phyloP scores from a whole-genome alignment of 2,888 invertebrate species.

The Frankliniella intonsa region DNA sequence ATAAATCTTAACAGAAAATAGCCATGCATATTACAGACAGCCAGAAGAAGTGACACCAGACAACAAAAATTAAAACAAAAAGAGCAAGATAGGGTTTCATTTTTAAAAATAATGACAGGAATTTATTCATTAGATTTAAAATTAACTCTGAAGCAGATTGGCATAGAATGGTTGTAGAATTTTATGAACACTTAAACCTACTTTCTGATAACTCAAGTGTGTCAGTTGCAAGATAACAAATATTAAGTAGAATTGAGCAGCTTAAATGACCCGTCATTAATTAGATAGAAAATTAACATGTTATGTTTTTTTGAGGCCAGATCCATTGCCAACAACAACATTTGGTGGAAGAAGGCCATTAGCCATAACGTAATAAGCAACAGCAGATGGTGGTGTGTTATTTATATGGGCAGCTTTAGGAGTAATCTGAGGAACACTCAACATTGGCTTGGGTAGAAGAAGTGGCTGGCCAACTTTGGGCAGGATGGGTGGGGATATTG shows the following conservation, averaged over 20 bases:
- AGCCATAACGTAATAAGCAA: constrained; percentile 6
- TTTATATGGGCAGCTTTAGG: background rate
- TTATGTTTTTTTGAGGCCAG: background rate
- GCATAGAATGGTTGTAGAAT: no score
- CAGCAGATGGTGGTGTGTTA: background rate
- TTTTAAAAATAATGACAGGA: no score
- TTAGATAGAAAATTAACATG: background rate
- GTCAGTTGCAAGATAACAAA: background rate
- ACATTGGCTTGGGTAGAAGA: constrained; percentile 7
- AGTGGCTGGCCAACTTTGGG: background rate
- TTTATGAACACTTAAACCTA: no score
- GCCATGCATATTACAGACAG: background rate
- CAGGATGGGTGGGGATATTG: background rate
- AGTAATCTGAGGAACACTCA: background rate
- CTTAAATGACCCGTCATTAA: background rate
- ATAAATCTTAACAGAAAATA: no score
- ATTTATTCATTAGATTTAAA: no score
- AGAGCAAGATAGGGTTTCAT: no score
- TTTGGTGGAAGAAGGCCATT: background rate
- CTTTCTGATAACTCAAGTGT: no score
- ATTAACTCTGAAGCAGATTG: no score
- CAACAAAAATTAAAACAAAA: background rate
- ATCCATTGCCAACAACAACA: constrained; percentile 12
- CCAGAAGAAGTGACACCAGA: background rate
- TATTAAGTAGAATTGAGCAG: background rate